Evolutionary conservation across 2,797 vertebrate genomes (phyloP), one percentile per base, ranked within the genome.

Genomic region (Austrolebias charrua): DNA sequence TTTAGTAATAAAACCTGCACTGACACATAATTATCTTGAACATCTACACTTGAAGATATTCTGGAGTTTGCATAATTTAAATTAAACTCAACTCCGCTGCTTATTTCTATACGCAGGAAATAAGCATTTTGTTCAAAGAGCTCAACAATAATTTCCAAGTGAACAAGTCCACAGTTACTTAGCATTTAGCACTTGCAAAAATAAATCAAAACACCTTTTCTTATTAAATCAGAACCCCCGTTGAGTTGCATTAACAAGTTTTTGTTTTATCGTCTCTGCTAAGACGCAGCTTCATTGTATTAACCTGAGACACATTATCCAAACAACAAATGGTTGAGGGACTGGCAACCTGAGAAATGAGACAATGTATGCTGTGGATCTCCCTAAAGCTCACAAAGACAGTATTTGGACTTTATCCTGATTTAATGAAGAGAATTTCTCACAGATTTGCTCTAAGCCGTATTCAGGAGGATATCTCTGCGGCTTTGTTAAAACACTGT

Each of bases 371-470:
- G 67, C 75, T 80, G 78, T 85, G 74, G 53, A 51, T 71, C 60
- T 81, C 79, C 73, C 82, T 60, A 44, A 80, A 84, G 71, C 66
- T 65, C 66, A 55, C 44, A 70, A 55, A 78, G 79, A 85, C 86
- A 87, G 86, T 88, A 83, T 84, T 84, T 79, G 76, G 81, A 83
- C 75, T 70, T 83, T 64, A 71, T 72, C 67, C 79, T 77, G 69
- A 86, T 88, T 87, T 89, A 89, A 88, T 89, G 86, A 89, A 76
- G 60, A 81, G 55, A 64, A 83, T 83, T 85, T 87, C 60, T 75
- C 54, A 42, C 55, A 76, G 53, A 79, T 84, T 61, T 76, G 63
- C 68, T 64, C 71, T 51, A 48, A 73, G 75, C 72, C 74, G 63
- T 47, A 62, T 83, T 82, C 71, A 78, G 59, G 71, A 50, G 56